Evolutionary conservation across 1,140 invertebrate species (phyloP), one percentile per base, ranked within the genome.

Genomic region (Panulirus ornatus): DNA sequence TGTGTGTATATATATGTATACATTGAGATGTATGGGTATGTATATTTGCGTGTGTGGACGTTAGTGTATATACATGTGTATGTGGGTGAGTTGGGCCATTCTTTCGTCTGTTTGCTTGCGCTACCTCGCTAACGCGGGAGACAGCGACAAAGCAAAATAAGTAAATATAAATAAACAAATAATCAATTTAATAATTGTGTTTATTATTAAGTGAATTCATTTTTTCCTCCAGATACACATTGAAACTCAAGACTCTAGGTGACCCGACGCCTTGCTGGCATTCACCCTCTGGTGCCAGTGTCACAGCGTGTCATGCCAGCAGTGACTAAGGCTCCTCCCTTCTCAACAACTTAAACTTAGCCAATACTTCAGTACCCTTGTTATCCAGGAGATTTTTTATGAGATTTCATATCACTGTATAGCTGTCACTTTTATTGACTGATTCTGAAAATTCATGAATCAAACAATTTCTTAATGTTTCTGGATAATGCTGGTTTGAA

Each of bases 221-320:
- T 44, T 22, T 79, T 11, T 22, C n/a, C 42, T 71, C 2, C 87
- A 89, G 87, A 89, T 89, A 54, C 44, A 58, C 63, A 89, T 89
- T 30, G 71, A 89, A 44, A 90, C 88, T 36, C n/a, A 75, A 42
- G 88, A 90, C 38, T 42, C 82, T 27, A 90, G 88, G 88, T 90
- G 88, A 90, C 88, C 81, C 73, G 73, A 79, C 82, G 71, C 83
- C 40, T 44, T 47, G 30, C 30, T 84, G 88, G 88, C 88, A 51
- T 90, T 90, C 88, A 84, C 88, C 82, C 54, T 66, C 27, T 78
- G 82, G 79, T 83, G 81, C 83, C 82, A 66, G 42, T 84, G 81
- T 84, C 73, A 42, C 54, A 78, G 70, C 70, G 30, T 76, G 66
- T 78, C 75, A 16, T 84, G 71, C 73, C 88, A 82, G 34, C 86